Percentiles rank a stretch among this genome's conserved stretches.
phyloP scores from a whole-genome alignment of 2,888 invertebrate genomes.

The Drosophila leonis region DNA sequence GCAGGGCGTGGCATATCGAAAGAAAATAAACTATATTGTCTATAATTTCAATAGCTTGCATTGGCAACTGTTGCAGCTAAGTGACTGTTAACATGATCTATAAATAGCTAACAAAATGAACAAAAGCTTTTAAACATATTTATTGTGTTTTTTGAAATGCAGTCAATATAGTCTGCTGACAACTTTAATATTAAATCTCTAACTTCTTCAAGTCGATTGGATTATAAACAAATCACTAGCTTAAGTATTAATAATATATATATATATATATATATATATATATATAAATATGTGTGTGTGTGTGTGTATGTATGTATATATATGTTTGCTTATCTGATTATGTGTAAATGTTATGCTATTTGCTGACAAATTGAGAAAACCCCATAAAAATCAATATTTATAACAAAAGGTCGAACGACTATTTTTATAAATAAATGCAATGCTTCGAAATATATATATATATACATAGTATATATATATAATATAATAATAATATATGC shows the following conservation, averaged over 20 bases:
- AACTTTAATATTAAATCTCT: not conserved
- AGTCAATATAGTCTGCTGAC: too few relatives aligned
- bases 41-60: not conserved
- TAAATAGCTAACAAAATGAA: too few relatives aligned
- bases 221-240: not conserved
- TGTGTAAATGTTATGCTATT: constrained; percentile 16
- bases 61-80: not conserved
- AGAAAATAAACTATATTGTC: too few relatives aligned
- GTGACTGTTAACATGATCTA: too few relatives aligned
- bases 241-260: not conserved
- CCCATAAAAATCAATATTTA: constrained; percentile 38
- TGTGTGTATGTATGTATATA: not conserved
- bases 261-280: not conserved
- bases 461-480: not conserved
- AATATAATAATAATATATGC: constrained; percentile 11
- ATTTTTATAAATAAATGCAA: constrained; percentile 31
- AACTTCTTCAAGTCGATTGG: not conserved
- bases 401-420: constrained; percentile 11
- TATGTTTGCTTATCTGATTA: constrained; percentile 9
- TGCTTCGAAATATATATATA: constrained; percentile 1
- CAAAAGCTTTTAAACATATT: too few relatives aligned
- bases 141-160: too few relatives aligned
- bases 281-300: not conserved
- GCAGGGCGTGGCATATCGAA: too few relatives aligned
- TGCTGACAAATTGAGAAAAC: constrained; percentile 16